These are phyloP conservation scores for Bos indicus DNA, from an alignment of 2,113 vertebrate genomes.

Conservation along the genomic window DNA sequence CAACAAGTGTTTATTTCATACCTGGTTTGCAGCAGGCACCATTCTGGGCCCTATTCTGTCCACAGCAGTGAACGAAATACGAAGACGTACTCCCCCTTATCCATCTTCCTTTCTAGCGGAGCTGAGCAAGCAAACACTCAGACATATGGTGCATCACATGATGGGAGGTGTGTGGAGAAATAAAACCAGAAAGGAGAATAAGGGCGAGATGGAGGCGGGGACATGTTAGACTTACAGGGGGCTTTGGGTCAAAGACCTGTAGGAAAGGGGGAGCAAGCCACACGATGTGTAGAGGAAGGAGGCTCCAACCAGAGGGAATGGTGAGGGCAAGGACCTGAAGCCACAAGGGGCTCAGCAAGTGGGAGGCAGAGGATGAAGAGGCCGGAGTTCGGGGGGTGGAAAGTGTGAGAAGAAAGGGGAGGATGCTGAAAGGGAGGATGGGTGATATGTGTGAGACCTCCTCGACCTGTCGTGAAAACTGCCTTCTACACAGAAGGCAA, in stretches of 20 bases:
- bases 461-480: background rate
- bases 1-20: background rate
- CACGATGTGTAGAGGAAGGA: background rate
- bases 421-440: rapidly evolving
- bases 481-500: background rate
- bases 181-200: background rate
- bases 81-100: background rate
- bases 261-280: background rate
- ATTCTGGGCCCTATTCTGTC: background rate
- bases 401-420: background rate
- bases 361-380: background rate
- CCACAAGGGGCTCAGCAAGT: background rate
- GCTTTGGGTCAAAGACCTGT: background rate
- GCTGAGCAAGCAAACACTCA: background rate
- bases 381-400: background rate
- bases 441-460: background rate
- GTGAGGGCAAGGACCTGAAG: background rate
- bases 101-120: background rate
- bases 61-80: background rate
- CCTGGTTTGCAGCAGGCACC: background rate
- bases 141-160: background rate
- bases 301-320: background rate
- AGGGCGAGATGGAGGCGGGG: background rate
- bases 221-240: background rate
- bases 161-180: no score